These are phyloP conservation scores for Agriopis leucophaearia DNA, from an alignment of 2,888 invertebrate genomes.

Conservation along the genomic window DNA sequence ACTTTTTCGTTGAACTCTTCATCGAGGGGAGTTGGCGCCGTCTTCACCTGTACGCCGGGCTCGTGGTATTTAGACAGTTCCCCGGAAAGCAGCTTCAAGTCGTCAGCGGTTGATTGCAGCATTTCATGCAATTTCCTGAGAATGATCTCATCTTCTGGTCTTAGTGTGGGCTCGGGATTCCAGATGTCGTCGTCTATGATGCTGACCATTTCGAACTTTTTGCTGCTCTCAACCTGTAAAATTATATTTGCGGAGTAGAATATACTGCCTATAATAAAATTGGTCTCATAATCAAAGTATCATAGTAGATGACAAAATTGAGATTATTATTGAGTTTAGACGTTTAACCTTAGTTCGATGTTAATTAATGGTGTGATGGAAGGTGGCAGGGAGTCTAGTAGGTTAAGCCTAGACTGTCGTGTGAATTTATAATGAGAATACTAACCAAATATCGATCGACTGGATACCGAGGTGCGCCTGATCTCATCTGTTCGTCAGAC, in stretches of 20 bases:
- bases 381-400: not conserved
- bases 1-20: constrained; percentile 81
- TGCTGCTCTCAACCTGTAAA: constrained; percentile 81
- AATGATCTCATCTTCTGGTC: constrained; percentile 80
- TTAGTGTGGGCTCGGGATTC: constrained; percentile 74
- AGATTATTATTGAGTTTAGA: too few species aligned
- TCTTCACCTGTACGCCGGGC: constrained; percentile 68
- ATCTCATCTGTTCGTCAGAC: constrained; percentile 84
- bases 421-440: constrained; percentile 26
- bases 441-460: constrained; percentile 84
- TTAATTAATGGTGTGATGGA: not conserved
- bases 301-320: not conserved
- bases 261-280: not conserved
- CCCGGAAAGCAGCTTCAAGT: constrained; percentile 77
- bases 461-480: constrained; percentile 66
- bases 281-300: not conserved
- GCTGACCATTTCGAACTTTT: constrained; percentile 77
- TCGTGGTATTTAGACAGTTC: constrained; percentile 73
- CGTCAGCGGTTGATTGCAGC: constrained; percentile 81
- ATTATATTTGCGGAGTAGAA: constrained; percentile 6
- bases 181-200: constrained; percentile 79
- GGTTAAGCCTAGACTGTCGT: not conserved
- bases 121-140: constrained; percentile 78
- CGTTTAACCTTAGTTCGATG: too few species aligned
- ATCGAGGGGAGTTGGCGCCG: constrained; percentile 74